phyloP scores from a whole-genome alignment of 2,888 invertebrate species.

The Dusona sp. region DNA sequence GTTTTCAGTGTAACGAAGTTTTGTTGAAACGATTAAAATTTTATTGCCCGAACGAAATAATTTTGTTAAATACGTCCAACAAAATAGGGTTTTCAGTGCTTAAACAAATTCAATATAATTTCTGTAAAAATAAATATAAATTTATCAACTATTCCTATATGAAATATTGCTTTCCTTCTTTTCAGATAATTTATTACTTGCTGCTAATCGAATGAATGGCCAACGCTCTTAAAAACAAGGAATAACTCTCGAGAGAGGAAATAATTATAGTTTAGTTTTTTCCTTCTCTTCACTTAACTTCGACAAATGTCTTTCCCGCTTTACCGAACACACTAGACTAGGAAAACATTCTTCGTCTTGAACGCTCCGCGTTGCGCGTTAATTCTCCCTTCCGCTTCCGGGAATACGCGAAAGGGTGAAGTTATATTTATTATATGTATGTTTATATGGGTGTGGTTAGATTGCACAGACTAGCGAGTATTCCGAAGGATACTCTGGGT shows the following conservation, averaged over 20 bases:
- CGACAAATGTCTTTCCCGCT: slow-evolving; percentile 14
- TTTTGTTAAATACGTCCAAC: too few species aligned
- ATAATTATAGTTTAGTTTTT: background rate
- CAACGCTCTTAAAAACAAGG: background rate
- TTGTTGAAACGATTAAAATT: too few species aligned
- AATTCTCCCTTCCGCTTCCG: slow-evolving; percentile 62
- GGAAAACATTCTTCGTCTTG: slow-evolving; percentile 46
- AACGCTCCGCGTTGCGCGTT: slow-evolving; percentile 39
- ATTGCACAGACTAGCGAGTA: slow-evolving; percentile 34
- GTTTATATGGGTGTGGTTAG: slow-evolving; percentile 45
- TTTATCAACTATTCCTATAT: background rate
- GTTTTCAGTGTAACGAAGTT: too few species aligned
- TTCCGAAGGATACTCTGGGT: slow-evolving; percentile 56
- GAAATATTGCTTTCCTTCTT: background rate
- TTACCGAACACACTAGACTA: slow-evolving; percentile 9
- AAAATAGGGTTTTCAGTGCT: too few species aligned
- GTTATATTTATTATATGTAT: background rate
- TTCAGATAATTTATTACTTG: background rate
- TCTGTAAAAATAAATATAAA: too few species aligned
- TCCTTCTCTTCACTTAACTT: slow-evolving; percentile 4
- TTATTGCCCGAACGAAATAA: too few species aligned
- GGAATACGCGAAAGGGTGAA: slow-evolving; percentile 36
- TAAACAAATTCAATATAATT: background rate
- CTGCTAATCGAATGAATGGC: background rate
- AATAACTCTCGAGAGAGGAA: background rate